Evolutionary conservation across 2,113 vertebrate species (phyloP).

Genomic region (Lagopus muta): DNA sequence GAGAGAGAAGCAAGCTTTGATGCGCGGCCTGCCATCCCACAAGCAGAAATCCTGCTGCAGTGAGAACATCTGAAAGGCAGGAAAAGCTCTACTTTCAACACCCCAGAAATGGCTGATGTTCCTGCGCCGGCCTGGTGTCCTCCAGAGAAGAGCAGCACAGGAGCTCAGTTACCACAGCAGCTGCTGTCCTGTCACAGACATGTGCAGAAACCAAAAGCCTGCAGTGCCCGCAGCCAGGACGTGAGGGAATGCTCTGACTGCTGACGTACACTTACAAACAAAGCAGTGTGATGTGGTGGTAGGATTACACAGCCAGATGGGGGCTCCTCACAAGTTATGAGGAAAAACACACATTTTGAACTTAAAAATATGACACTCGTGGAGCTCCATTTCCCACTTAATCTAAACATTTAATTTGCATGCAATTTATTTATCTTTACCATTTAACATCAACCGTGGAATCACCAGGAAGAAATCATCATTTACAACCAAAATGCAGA

Average conservation of each 20-base stretch:
- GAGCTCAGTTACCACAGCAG: not conserved
- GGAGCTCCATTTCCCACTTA: not conserved
- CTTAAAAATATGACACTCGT: not conserved
- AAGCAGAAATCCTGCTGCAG: not conserved
- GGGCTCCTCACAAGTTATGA: not conserved
- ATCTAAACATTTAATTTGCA: not conserved
- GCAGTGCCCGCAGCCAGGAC: not conserved
- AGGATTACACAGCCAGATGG: not conserved
- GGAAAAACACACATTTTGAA: not conserved
- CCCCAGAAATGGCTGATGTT: too few species aligned
- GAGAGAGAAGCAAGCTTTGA: not conserved
- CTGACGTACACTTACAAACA: not conserved
- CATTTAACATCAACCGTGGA: not conserved
- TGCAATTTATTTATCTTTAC: not conserved
- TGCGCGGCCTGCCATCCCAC: not conserved
- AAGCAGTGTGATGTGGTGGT: not conserved
- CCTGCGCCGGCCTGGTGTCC: too few species aligned
- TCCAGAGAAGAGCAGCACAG: not conserved
- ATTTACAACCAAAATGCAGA: not conserved
- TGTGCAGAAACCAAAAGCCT: not conserved
- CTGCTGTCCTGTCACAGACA: not conserved
- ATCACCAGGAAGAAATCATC: not conserved
- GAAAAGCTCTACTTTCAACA: not conserved
- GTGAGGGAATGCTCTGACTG: not conserved
- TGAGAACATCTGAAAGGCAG: not conserved